Conservation (phyloP, 64 coral and sea anemone genomes). For the Cladopsammia gracilis region DNA sequence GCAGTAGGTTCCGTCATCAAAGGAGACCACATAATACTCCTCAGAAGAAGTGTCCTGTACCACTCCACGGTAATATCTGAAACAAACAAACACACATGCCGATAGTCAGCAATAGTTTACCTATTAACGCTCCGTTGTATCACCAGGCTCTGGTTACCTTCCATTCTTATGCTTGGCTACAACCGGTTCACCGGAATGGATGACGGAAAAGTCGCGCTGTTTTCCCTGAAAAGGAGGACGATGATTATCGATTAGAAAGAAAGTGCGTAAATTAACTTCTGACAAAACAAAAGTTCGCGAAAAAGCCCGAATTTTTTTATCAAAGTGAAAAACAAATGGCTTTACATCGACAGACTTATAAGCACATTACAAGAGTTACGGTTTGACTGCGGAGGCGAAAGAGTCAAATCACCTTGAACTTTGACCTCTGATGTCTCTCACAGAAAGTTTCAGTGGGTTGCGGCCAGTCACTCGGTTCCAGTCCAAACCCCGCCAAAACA, state of each 20-base stretch:
- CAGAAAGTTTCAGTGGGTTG: slow-evolving; percentile 88
- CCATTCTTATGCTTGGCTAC: slow-evolving; percentile 94
- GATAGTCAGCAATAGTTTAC: background rate
- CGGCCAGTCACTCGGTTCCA: slow-evolving; percentile 90
- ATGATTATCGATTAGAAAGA: background rate
- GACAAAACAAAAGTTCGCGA: no score
- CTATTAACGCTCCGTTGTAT: background rate
- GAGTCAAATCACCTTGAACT: slow-evolving; percentile 61
- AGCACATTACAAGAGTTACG: background rate
- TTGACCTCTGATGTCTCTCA: slow-evolving; percentile 82
- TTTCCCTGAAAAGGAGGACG: slow-evolving; percentile 59
- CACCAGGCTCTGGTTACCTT: slow-evolving; percentile 61
- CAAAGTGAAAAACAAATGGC: background rate
- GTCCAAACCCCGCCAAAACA: slow-evolving; percentile 67
- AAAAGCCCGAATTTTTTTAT: no score
- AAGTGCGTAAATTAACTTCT: no score
- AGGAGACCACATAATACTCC: slow-evolving; percentile 87
- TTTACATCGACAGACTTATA: background rate
- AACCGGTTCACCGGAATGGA: slow-evolving; percentile 80
- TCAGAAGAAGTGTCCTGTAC: slow-evolving; percentile 85
- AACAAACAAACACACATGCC: background rate
- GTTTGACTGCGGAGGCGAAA: background rate
- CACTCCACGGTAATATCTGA: slow-evolving; percentile 88
- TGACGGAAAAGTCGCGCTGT: slow-evolving; percentile 84
- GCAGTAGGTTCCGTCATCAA: slow-evolving; percentile 85